phyloP scores from a whole-genome alignment of 2,113 vertebrate genomes.

The Pelmatolapia mariae region DNA sequence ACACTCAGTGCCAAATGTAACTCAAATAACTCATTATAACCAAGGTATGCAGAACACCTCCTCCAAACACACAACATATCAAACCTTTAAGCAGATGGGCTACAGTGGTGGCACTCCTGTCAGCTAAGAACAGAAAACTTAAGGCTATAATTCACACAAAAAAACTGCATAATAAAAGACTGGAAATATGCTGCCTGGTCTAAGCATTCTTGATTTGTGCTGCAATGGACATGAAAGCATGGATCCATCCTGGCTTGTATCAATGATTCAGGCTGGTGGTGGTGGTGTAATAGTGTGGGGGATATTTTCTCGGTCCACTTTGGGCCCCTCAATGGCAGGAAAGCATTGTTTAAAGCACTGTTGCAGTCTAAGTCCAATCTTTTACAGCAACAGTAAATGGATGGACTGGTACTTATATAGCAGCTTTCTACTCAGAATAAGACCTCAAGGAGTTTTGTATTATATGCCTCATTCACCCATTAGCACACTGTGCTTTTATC shows the following conservation, averaged over 20 bases:
- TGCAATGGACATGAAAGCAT: neutral
- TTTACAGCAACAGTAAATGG: neutral
- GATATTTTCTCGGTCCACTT: neutral
- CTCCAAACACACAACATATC: neutral
- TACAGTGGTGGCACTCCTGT: neutral
- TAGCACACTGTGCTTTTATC: accelerated
- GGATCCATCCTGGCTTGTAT: neutral
- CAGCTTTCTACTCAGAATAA: neutral
- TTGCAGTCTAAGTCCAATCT: neutral
- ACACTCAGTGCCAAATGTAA: neutral
- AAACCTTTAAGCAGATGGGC: neutral
- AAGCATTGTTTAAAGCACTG: neutral
- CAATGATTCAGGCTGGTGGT: accelerated
- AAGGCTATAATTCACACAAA: neutral
- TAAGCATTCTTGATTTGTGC: neutral
- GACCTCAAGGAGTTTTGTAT: neutral
- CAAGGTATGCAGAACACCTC: neutral
- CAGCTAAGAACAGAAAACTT: neutral
- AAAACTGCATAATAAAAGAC: neutral
- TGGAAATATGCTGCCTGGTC: neutral
- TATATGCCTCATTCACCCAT: accelerated
- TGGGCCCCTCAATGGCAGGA: neutral
- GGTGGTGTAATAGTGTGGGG: neutral
- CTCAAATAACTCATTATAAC: neutral
- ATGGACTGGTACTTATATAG: neutral